Evolutionary conservation across 2,797 vertebrate species (phyloP).

Genomic region (Scarus forsteni): DNA sequence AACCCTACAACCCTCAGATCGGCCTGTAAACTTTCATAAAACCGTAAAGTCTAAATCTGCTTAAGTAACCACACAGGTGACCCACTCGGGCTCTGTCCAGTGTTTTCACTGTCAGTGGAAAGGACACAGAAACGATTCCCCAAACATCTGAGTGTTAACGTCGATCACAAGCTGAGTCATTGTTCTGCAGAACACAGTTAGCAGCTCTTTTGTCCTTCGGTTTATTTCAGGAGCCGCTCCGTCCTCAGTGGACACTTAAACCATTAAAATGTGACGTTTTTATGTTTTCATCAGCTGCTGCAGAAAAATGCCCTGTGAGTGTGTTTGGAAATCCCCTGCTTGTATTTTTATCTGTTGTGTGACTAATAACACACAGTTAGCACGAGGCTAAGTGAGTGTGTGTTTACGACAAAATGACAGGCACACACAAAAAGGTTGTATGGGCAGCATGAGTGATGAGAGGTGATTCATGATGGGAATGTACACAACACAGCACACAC

Average conservation of each 20-base stretch:
- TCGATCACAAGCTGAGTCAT: no score
- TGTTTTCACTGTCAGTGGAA: no score
- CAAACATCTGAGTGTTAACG: no score
- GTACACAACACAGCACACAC: conserved; percentile 21
- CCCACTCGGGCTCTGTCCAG: no score
- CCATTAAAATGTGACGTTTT: background rate
- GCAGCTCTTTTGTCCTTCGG: background rate
- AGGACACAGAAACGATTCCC: no score
- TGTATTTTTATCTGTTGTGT: background rate
- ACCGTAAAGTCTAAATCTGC: no score
- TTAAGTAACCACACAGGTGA: no score
- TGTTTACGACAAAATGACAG: conserved; percentile 31
- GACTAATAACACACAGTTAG: conserved; percentile 1
- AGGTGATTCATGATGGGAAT: conserved; percentile 39
- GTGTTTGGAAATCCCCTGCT: conserved; percentile 30
- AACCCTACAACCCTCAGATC: no score
- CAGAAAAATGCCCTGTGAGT: background rate
- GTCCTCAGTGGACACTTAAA: conserved; percentile 18
- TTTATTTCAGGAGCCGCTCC: conserved; percentile 9
- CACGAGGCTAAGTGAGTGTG: background rate
- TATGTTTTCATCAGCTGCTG: conserved; percentile 31
- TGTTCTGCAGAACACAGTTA: background rate
- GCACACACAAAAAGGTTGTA: conserved; percentile 16
- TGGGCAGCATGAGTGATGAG: conserved; percentile 28
- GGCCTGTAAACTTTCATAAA: no score